Percentiles rank a stretch among this genome's conserved stretches.
Conservation (phyloP, 2,888 invertebrate genomes). For the Andrena praecox region DNA sequence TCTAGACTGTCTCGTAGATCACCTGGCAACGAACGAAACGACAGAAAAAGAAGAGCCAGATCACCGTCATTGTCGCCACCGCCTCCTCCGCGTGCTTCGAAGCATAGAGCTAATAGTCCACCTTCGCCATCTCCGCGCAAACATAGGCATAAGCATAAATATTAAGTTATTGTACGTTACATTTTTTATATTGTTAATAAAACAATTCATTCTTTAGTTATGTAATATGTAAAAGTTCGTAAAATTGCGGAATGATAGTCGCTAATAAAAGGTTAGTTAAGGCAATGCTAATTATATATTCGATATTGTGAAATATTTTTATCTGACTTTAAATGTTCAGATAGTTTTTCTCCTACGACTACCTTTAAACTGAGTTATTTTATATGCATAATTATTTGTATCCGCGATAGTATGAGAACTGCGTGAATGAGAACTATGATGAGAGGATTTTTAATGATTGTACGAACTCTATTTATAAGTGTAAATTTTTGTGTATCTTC, state of each 20-base stretch:
- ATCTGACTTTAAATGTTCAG: slow-evolving; percentile 32
- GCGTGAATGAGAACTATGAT: not conserved
- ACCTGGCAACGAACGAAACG: slow-evolving; percentile 75
- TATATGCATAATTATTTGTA: slow-evolving; percentile 42
- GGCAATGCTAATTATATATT: slow-evolving; percentile 30
- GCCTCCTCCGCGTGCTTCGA: slow-evolving; percentile 78
- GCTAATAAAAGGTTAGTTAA: slow-evolving; percentile 39
- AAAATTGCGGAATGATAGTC: slow-evolving; percentile 24
- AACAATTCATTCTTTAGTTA: slow-evolving; percentile 25
- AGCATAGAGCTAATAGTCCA: slow-evolving; percentile 80
- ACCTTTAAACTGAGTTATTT: slow-evolving; percentile 29
- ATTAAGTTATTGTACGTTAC: slow-evolving; percentile 76
- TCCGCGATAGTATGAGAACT: slow-evolving; percentile 6
- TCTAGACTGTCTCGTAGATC: slow-evolving; percentile 78
- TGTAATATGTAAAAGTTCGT: slow-evolving; percentile 31
- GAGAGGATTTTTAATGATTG: slow-evolving; percentile 15
- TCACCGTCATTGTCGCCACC: slow-evolving; percentile 83
- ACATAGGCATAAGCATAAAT: slow-evolving; percentile 87
- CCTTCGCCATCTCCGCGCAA: slow-evolving; percentile 85
- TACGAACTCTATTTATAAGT: slow-evolving; percentile 28
- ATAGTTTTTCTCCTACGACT: slow-evolving; percentile 18
- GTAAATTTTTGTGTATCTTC: slow-evolving; percentile 34
- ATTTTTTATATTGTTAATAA: slow-evolving; percentile 35
- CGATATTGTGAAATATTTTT: slow-evolving; percentile 40
- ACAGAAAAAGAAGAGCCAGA: slow-evolving; percentile 79